Conservation (phyloP, 2,888 invertebrate species). For the Platypus cylindrus region DNA sequence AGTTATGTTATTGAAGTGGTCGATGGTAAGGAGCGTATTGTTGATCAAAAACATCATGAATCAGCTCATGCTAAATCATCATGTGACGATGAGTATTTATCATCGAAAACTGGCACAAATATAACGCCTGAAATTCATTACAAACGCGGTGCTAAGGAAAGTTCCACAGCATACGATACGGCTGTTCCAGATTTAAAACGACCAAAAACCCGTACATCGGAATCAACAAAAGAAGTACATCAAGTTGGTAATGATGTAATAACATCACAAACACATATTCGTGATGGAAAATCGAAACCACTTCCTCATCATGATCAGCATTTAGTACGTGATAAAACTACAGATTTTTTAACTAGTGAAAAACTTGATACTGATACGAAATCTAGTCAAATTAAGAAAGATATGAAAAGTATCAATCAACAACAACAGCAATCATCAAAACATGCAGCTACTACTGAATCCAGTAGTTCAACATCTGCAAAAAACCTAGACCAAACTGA, state of each 20-base stretch:
- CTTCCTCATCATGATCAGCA: constrained; percentile 10
- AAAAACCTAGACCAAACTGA: constrained; percentile 17
- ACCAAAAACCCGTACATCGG: constrained; percentile 35
- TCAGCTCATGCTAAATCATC: constrained; percentile 28
- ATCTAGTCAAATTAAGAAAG: constrained; percentile 3
- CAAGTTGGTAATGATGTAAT: constrained; percentile 30
- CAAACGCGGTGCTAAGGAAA: constrained; percentile 41
- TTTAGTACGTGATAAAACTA: constrained; percentile 16
- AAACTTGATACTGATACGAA: constrained; percentile 15
- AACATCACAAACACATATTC: constrained; percentile 22
- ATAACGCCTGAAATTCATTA: constrained; percentile 45
- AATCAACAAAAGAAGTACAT: constrained; percentile 35
- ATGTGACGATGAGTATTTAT: constrained; percentile 39
- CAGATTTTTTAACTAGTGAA: constrained; percentile 17
- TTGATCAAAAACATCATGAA: constrained; percentile 47
- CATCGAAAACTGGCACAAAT: constrained; percentile 43
- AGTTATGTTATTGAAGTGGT: constrained; percentile 54
- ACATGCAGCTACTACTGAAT: not conserved
- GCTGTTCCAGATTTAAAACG: constrained; percentile 38
- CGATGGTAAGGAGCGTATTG: constrained; percentile 49
- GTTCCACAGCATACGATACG: constrained; percentile 43
- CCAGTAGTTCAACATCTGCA: constrained; percentile 7
- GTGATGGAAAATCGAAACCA: constrained; percentile 13
- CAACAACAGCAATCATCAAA: constrained; percentile 1
- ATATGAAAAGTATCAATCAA: constrained; percentile 4